Evolutionary conservation across 1,140 invertebrate species (phyloP).

Genomic region (Thaumatotibia leucotreta): DNA sequence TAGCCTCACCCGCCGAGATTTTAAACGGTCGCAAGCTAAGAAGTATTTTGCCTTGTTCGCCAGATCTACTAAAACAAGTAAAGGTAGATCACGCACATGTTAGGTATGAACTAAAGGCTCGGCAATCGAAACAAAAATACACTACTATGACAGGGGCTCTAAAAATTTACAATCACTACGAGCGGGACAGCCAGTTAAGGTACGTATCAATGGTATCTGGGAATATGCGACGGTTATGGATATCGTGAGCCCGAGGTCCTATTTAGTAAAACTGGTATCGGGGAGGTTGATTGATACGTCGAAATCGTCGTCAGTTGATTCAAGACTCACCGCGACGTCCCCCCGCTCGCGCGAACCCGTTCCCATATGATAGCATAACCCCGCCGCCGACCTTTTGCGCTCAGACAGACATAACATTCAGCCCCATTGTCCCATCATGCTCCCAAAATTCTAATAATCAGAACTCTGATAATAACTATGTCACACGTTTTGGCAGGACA

Average conservation of each 20-base stretch:
- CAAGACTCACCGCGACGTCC: background rate
- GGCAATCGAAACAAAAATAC: background rate
- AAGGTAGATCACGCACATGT: background rate
- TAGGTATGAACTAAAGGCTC: background rate
- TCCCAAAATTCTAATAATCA: background rate
- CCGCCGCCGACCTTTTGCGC: background rate
- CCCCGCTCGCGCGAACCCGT: background rate
- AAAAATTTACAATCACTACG: background rate
- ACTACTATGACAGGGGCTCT: background rate
- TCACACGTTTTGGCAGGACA: background rate
- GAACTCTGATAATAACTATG: background rate
- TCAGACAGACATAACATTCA: background rate
- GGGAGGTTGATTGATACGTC: background rate
- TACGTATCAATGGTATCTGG: background rate
- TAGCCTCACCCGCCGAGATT: conserved; percentile 14
- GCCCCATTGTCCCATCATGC: background rate
- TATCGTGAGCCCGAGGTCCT: background rate
- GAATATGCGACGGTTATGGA: background rate
- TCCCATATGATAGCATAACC: background rate
- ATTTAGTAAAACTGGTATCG: background rate
- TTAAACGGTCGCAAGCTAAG: background rate
- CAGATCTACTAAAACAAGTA: background rate
- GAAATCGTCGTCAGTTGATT: background rate
- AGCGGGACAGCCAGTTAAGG: background rate
- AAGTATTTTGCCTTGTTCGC: conserved; percentile 1